Base-by-base conservation (phyloP, 2,888 invertebrate species). In the Schrankia costaestrigalis region DNA sequence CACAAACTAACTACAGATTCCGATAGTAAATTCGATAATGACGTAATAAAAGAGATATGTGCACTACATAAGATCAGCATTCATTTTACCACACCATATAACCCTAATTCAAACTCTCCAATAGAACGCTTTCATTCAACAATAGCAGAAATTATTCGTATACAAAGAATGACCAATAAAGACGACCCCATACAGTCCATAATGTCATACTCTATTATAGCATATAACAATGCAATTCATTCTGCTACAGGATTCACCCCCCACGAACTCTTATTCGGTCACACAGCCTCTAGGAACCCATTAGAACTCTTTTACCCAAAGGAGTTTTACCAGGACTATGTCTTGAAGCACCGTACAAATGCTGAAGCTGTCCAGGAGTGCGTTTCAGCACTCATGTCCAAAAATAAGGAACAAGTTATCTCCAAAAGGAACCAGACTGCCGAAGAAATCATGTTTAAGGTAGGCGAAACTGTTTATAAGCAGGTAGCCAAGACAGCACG, bases 171-270 rank as follows among this genome's bases (percentile, higher is more conserved):
- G 8, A 9, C 6, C 21, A n/a, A n/a, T 5, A 21, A 7, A 21
- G 21, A 21, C 8, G 8, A n/a, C n/a, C 8, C 21, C 3, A 5
- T n/a, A n/a, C n/a, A n/a, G n/a, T n/a, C 37, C 2, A 38, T 45
- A 5, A 52, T 53, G 46, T 41, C 39, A 1, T 50, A 41, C 26
- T 29, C 52, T 1, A 35, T 45, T 11, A 42, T 41, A 34, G 37
- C 45, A 18, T 48, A 50, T 13, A 56, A 53, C 25, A 23, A 52
- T 24, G 35, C 41, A 2, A 54, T 47, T 7, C 42, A 43, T 17
- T 34, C 36, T 3, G 12, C 28, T 6, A 50, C 46, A 7, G 35
- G 35, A 7, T 26, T 41, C 9, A 43, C 41, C 8, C 51, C 45
- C 5, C 42, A 45, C 19, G 45, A 50, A 26, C 39, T 46, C 3